phyloP scores from a whole-genome alignment of 92 coral and sea anemone species.

The Pocillopora grandis region DNA sequence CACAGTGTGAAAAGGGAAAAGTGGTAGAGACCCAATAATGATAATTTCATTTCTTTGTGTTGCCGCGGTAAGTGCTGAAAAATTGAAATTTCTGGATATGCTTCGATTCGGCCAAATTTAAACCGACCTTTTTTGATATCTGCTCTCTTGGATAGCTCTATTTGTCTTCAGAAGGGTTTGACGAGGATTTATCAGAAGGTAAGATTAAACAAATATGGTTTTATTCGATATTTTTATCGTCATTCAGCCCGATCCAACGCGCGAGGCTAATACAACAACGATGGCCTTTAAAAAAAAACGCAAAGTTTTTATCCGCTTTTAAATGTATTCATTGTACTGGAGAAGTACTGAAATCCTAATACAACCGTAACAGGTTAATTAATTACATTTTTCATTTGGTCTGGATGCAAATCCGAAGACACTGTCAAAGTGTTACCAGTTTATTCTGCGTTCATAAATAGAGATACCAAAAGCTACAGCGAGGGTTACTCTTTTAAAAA shows the following conservation, averaged over 20 bases:
- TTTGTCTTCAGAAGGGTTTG: neutral
- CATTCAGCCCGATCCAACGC: neutral
- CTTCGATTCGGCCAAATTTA: neutral
- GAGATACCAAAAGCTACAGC: neutral
- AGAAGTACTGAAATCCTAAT: no score
- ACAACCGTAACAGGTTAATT: neutral
- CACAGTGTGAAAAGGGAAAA: neutral
- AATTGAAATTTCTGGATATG: neutral
- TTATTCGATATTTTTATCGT: neutral
- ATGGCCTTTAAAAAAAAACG: no score
- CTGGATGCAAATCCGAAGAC: neutral
- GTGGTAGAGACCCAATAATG: neutral
- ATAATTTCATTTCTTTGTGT: conserved; percentile 1
- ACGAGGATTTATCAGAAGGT: conserved; percentile 22
- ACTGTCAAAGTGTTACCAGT: neutral
- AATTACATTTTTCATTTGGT: neutral
- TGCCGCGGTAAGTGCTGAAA: neutral
- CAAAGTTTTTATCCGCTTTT: no score
- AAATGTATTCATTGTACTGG: no score
- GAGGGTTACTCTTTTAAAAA: neutral
- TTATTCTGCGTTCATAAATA: neutral
- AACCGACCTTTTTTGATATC: neutral
- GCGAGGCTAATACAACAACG: neutral
- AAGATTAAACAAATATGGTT: neutral
- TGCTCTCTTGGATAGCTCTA: conserved; percentile 3